A percentile compares a stretch with the other conserved stretches of the same genome.
Conservation (phyloP, 1,140 invertebrate species). For the Hormaphis cornu region DNA sequence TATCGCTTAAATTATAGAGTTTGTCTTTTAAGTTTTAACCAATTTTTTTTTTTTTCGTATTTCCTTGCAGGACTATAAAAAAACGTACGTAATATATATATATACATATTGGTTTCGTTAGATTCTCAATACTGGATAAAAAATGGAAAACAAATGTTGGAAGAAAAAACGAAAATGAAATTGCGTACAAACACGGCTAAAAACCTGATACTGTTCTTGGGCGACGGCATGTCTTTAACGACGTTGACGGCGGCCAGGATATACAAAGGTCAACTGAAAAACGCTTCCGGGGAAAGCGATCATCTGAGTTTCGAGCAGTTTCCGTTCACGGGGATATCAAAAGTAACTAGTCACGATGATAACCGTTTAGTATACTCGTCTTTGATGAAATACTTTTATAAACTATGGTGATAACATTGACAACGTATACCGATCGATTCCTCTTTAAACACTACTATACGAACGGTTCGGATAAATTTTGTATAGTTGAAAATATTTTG, state of each 20-base stretch:
- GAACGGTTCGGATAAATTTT: too few relatives aligned
- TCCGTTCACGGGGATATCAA: conserved; percentile 59
- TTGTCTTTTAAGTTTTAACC: too few relatives aligned
- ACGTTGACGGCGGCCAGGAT: conserved; percentile 60
- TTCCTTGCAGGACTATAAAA: too few relatives aligned
- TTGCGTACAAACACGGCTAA: conserved; percentile 46
- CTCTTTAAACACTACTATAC: too few relatives aligned
- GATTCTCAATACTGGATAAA: conserved; percentile 35
- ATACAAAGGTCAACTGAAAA: conserved; percentile 51
- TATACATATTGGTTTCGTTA: background rate
- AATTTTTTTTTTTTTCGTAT: too few relatives aligned
- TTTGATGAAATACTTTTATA: background rate
- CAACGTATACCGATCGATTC: too few relatives aligned
- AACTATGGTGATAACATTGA: too few relatives aligned
- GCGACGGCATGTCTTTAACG: conserved; percentile 65
- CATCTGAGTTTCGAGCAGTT: conserved; percentile 66
- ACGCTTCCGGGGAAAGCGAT: conserved; percentile 53
- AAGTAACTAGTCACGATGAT: conserved; percentile 47
- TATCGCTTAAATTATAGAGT: too few relatives aligned
- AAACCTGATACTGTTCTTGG: conserved; percentile 64
- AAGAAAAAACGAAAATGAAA: conserved; percentile 12
- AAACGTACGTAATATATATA: background rate
- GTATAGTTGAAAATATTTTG: too few relatives aligned
- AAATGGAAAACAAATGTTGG: conserved; percentile 30
- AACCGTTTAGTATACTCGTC: background rate